Evolutionary conservation across 1,140 invertebrate species (phyloP).

Genomic region (Eriosoma lanigerum): DNA sequence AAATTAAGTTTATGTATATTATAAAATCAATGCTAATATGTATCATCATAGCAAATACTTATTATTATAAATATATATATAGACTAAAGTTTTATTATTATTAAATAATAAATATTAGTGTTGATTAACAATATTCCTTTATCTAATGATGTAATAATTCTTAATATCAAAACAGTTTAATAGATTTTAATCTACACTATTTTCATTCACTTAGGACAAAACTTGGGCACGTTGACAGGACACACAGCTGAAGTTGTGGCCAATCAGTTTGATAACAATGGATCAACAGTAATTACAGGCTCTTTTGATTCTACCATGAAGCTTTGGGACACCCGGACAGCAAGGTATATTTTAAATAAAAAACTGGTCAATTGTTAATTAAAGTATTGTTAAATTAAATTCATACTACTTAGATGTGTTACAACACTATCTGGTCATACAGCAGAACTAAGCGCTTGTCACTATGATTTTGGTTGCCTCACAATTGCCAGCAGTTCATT

Average conservation of each 20-base stretch:
- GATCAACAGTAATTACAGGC: slow-evolving; percentile 71
- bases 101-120: no score
- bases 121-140: no score
- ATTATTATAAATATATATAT: no score
- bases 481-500: slow-evolving; percentile 72
- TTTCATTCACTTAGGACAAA: slow-evolving; percentile 56
- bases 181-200: no score
- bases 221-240: slow-evolving; percentile 65
- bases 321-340: slow-evolving; percentile 73
- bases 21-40: no score
- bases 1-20: no score
- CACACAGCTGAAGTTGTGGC: slow-evolving; percentile 76
- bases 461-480: slow-evolving; percentile 72
- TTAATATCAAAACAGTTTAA: no score
- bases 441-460: slow-evolving; percentile 73
- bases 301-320: slow-evolving; percentile 76
- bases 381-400: not conserved
- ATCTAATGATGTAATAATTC: no score
- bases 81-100: no score
- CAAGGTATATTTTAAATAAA: slow-evolving; percentile 61
- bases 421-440: slow-evolving; percentile 69
- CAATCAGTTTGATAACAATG: slow-evolving; percentile 70
- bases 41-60: no score
- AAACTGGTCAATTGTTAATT: not conserved
- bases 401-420: slow-evolving; percentile 62